These are phyloP conservation scores for Pseudoips prasinana DNA, from an alignment of 2,888 invertebrate genomes.

Conservation along the genomic window DNA sequence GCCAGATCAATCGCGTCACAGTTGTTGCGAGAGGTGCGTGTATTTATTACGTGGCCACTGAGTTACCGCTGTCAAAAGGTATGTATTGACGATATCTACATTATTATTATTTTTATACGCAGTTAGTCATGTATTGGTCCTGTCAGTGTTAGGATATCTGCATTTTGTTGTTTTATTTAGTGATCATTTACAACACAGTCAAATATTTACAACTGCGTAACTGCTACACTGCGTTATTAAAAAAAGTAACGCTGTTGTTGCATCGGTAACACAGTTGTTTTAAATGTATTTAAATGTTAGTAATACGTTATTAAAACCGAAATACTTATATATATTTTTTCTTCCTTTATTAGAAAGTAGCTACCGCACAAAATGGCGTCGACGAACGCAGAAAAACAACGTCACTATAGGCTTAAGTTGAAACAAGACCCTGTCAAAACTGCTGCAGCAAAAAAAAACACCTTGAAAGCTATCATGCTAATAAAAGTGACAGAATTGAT, in stretches of 20 bases:
- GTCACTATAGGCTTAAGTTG: slow-evolving; percentile 4
- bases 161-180: slow-evolving; percentile 3
- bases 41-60: slow-evolving; percentile 7
- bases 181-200: slow-evolving; percentile 5
- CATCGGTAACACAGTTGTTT: slow-evolving; percentile 1
- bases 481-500: slow-evolving; percentile 2
- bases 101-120: slow-evolving; percentile 3
- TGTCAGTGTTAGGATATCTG: neutral
- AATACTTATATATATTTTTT: too few relatives aligned
- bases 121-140: neutral
- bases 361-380: too few relatives aligned
- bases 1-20: neutral
- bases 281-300: too few relatives aligned
- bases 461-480: slow-evolving; percentile 8
- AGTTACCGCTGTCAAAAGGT: slow-evolving; percentile 8
- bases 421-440: slow-evolving; percentile 4
- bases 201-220: slow-evolving; percentile 10
- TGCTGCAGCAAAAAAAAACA: slow-evolving; percentile 10
- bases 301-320: too few relatives aligned
- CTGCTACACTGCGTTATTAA: slow-evolving; percentile 6
- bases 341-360: too few relatives aligned
- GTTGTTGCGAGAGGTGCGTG: slow-evolving; percentile 5
- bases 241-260: neutral
- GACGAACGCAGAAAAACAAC: too few relatives aligned
- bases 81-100: slow-evolving; percentile 5